These are phyloP conservation scores for Cephus runcator DNA, from an alignment of 2,888 invertebrate species.

Conservation along the genomic window DNA sequence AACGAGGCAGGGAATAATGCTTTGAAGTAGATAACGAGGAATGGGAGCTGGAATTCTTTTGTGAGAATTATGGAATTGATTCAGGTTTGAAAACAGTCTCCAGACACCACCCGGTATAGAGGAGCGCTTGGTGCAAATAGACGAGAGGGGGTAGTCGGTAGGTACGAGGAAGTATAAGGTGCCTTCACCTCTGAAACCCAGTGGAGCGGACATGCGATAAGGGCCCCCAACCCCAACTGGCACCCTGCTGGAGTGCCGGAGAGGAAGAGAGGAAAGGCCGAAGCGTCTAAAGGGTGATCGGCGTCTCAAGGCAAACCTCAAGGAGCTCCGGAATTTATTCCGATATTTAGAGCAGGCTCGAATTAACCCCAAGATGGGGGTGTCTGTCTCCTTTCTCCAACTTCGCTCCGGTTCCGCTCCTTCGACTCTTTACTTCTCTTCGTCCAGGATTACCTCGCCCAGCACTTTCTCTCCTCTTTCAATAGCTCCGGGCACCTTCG, in stretches of 20 bases:
- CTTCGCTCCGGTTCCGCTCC: background rate
- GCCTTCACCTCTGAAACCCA: constrained; percentile 56
- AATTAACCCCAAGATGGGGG: constrained; percentile 3
- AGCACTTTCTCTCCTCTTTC: background rate
- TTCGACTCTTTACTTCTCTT: background rate
- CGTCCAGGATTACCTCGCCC: background rate
- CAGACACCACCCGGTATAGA: constrained; percentile 41
- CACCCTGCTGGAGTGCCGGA: constrained; percentile 13
- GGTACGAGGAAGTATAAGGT: constrained; percentile 41
- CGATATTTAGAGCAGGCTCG: constrained; percentile 52
- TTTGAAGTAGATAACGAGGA: background rate
- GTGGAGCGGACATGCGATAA: constrained; percentile 61
- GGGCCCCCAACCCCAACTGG: constrained; percentile 41
- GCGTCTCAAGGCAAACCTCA: constrained; percentile 18
- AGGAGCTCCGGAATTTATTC: constrained; percentile 57
- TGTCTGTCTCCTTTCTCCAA: background rate
- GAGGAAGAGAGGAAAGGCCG: background rate
- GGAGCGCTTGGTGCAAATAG: constrained; percentile 39
- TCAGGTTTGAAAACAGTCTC: background rate
- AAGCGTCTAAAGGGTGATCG: constrained; percentile 17
- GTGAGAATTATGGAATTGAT: background rate
- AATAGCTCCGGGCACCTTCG: background rate
- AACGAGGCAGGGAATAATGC: background rate
- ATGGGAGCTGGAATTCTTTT: background rate
- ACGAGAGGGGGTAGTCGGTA: constrained; percentile 29